phyloP scores from a whole-genome alignment of 2,888 invertebrate genomes.

The Nephrotoma flavescens region DNA sequence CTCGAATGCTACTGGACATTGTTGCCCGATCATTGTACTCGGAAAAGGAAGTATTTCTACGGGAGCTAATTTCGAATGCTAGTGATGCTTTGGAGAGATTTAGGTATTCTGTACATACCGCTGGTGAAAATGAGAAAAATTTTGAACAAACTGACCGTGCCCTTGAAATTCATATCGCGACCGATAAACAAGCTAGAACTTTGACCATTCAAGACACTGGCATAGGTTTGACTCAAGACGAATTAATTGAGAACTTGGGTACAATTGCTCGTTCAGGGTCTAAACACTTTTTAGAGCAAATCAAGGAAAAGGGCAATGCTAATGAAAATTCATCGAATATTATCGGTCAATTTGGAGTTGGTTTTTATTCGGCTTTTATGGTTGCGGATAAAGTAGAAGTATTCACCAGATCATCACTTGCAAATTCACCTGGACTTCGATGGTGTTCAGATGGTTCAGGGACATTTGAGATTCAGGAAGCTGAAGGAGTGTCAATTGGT shows the following conservation, averaged over 20 bases:
- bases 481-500: conserved; percentile 70
- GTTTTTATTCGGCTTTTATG: conserved; percentile 97
- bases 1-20: conserved; percentile 86
- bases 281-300: conserved; percentile 77
- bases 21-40: conserved; percentile 95
- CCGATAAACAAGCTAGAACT: conserved; percentile 72
- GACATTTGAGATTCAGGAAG: conserved; percentile 75
- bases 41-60: conserved; percentile 93
- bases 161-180: conserved; percentile 76
- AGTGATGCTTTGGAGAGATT: conserved; percentile 96
- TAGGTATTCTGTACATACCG: conserved; percentile 50
- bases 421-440: conserved; percentile 54
- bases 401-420: conserved; percentile 57
- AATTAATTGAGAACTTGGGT: conserved; percentile 79
- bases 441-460: conserved; percentile 91
- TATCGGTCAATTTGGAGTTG: conserved; percentile 96
- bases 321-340: conserved; percentile 55
- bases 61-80: conserved; percentile 91
- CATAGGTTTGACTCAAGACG: conserved; percentile 89
- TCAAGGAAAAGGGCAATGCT: conserved; percentile 49
- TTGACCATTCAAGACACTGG: conserved; percentile 87
- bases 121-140: conserved; percentile 35
- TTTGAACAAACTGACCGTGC: conserved; percentile 45
- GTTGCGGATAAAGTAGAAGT: conserved; percentile 92
- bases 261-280: conserved; percentile 95